Base-by-base conservation (phyloP, 2,797 vertebrate species). In the Podargus strigoides region DNA sequence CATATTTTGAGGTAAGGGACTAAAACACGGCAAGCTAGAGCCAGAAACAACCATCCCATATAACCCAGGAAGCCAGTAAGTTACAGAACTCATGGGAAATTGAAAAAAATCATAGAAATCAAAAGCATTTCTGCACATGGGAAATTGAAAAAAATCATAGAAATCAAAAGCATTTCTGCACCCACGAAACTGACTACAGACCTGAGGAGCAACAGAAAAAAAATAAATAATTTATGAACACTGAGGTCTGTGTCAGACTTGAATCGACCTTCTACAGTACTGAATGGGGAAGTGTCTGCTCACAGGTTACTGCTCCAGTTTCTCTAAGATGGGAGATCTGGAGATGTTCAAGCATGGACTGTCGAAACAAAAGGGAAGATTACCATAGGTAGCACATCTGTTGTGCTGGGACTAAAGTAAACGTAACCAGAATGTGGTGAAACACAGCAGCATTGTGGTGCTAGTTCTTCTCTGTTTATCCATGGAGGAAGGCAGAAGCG, bases 371-470 rank as follows among this genome's bases (percentile, higher is more conserved):
- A 41, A 62, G 10, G 2, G 42, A 73, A 59, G 42, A 46, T 74
- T 17, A 19, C 32, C 41, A 49, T 7, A 58, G 20, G 11, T 16
- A 70, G 14, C 16, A 30, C 12, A 62, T 34, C 7, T 32, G 5
- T 30, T 58, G 4, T 55, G 27, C 24, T 76, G 36, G 5, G 6
- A 55, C 37, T 59, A 26, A 66, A 70, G 32, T 1, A 70, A 41
- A 91, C 2, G 4, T 22, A 62, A 12, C 13, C 9, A 46, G 14
- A 66, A 59, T 9, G 1, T 20, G 26, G 15, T 52, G 36, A 69
- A 74, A 82, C 6, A 19, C 0, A 2, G 6, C 66, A 81, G 14
- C 0, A 0, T 3, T 50, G 22, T 22, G 37, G 14, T 66, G 26
- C 4, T 52, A 59, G n/a, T 19, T 44, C 44, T 47, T 75, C 28